Percentiles rank a stretch among this genome's conserved stretches.
phyloP scores from a whole-genome alignment of 2,797 vertebrate genomes.

The Picus viridis region DNA sequence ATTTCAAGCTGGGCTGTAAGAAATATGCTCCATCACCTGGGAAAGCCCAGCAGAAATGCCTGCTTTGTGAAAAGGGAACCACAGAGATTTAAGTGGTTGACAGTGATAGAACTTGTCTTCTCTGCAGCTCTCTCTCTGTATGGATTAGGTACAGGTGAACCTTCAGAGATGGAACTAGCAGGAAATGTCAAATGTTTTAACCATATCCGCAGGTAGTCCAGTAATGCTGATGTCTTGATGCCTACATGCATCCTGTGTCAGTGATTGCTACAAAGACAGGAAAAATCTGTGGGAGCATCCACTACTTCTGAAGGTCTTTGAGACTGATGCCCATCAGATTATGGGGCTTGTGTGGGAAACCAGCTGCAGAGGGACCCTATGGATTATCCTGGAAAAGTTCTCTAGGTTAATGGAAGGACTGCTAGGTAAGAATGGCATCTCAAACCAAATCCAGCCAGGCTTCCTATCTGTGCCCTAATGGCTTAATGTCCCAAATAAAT shows the following conservation, averaged over 20 bases:
- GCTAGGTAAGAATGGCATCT: background rate
- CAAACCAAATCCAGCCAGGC: background rate
- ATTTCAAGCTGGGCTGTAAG: background rate
- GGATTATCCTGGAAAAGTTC: background rate
- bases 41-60: background rate
- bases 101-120: background rate
- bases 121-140: background rate
- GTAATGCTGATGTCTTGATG: rapidly evolving
- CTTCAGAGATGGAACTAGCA: background rate
- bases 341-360: background rate
- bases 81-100: background rate
- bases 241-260: background rate
- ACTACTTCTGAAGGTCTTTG: background rate
- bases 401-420: too few species aligned
- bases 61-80: background rate
- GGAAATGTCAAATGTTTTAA: background rate
- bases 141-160: background rate
- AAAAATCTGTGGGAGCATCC: background rate
- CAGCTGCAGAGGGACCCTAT: background rate
- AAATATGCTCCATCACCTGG: background rate
- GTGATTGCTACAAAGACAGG: background rate
- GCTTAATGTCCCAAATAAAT: background rate
- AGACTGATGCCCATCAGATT: background rate
- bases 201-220: background rate
- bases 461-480: background rate